Percentiles rank a stretch among this genome's conserved stretches.
These are phyloP conservation scores for Ceratitis capitata DNA, from an alignment of 1,140 invertebrate genomes.

Conservation along the genomic window DNA sequence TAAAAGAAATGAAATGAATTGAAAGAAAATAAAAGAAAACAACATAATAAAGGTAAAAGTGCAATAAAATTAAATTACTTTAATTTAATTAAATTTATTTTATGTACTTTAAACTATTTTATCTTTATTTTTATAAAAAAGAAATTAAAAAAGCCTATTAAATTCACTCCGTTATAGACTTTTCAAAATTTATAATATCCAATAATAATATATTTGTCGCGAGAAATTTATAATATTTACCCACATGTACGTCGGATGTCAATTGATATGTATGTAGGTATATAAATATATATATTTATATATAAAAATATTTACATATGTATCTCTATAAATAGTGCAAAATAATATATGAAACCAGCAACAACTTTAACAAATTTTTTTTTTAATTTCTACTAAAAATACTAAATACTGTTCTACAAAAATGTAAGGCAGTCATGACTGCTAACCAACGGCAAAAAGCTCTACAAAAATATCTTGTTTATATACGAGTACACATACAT, in stretches of 20 bases:
- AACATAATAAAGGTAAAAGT: too few relatives aligned
- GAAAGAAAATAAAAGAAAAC: too few relatives aligned
- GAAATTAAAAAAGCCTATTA: neutral
- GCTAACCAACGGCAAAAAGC: neutral
- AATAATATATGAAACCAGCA: neutral
- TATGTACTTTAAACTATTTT: too few relatives aligned
- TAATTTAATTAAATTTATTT: too few relatives aligned
- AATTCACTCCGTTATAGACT: neutral
- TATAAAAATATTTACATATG: neutral
- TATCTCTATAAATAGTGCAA: neutral
- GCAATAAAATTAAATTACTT: too few relatives aligned
- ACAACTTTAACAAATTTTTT: neutral
- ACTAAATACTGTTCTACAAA: neutral
- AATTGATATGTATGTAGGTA: too few relatives aligned
- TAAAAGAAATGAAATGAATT: too few relatives aligned
- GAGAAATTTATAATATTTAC: neutral
- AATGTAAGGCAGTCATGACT: neutral
- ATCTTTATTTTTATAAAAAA: too few relatives aligned
- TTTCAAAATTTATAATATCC: neutral
- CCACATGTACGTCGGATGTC: too few relatives aligned
- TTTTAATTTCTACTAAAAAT: conserved; percentile 17
- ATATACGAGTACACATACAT: neutral
- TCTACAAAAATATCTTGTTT: neutral
- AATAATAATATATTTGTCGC: neutral
- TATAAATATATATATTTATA: too few relatives aligned